Evolutionary conservation across 1,140 invertebrate species (phyloP), one percentile per base, ranked within the genome.

Genomic region (Temnothorax curvispinosus): DNA sequence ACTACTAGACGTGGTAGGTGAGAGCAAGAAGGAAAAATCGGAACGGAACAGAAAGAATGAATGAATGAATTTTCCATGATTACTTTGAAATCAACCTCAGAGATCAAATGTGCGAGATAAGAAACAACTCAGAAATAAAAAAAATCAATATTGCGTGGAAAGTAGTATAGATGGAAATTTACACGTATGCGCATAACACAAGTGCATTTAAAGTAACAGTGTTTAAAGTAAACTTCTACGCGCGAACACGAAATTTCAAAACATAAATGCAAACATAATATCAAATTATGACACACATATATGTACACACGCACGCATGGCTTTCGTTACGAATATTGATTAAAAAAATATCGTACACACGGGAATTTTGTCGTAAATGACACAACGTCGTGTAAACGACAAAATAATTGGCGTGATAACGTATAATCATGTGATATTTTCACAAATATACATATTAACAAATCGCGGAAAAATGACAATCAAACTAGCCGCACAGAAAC

Each of bases 21-120:
- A 69, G 47, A 15, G n/a, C 35, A 47, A 41, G 18, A 41, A 58
- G 5, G 52, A 11, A 56, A 56, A 15, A 15, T 77, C 15, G 77
- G 6, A 44, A 56, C 13, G 50, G 8, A 81, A 35, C 13, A 44
- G 64, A 80, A 81, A 81, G 78, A 81, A 81, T 81, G 65, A 81
- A 81, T 71, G 80, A 74, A 41, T 18, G 54, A 44, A 74, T 81
- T 47, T 71, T 11, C 65, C 35, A 54, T 35, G 9, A 81, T 82
- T 54, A 74, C 67, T 84, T 84, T 84, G 80, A 84, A 41, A 18
- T 74, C 69, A 71, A 84, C 41, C 27, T 84, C 18, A 58, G 41
- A 21, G 54, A 84, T 18, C n/a, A 41, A 84, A 60, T 38, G 8
- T 11, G 13, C 27, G 54, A 84, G 13, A 84, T 84, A 69, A 74